Evolutionary conservation across 2,888 invertebrate species (phyloP).

Genomic region (Conus canariensis): DNA sequence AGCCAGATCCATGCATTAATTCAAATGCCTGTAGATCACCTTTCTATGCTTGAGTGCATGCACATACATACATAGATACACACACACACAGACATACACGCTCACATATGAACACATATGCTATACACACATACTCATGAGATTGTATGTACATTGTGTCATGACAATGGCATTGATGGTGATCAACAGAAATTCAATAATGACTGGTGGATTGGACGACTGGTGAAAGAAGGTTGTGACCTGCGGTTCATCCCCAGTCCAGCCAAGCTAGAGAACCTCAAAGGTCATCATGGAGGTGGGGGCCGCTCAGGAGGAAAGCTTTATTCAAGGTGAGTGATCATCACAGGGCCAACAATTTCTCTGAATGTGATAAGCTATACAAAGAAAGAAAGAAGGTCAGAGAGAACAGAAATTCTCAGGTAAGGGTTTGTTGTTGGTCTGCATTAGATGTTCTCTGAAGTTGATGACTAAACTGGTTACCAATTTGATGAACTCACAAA

Average conservation of each 20-base stretch:
- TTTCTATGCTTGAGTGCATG: too few species aligned
- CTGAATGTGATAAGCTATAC: background rate
- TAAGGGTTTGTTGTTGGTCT: too few species aligned
- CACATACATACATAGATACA: background rate
- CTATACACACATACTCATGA: background rate
- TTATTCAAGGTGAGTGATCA: constrained; percentile 81
- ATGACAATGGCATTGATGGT: background rate
- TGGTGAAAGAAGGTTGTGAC: constrained; percentile 98
- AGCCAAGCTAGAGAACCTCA: constrained; percentile 97
- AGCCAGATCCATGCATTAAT: too few species aligned
- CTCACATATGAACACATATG: background rate
- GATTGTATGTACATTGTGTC: background rate
- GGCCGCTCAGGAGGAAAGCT: constrained; percentile 81
- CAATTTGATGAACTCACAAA: too few species aligned
- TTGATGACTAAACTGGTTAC: too few species aligned
- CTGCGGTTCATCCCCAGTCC: constrained; percentile 99
- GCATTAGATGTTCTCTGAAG: too few species aligned
- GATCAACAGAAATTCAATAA: constrained; percentile 94
- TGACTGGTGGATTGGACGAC: constrained; percentile 99
- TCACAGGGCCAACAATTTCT: background rate
- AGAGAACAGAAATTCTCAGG: too few species aligned
- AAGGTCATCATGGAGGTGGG: constrained; percentile 80
- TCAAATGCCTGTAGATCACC: too few species aligned
- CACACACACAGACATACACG: background rate
- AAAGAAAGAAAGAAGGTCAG: too few species aligned